phyloP scores from a whole-genome alignment of 2,113 vertebrate species.

The Ammodytes dubius region DNA sequence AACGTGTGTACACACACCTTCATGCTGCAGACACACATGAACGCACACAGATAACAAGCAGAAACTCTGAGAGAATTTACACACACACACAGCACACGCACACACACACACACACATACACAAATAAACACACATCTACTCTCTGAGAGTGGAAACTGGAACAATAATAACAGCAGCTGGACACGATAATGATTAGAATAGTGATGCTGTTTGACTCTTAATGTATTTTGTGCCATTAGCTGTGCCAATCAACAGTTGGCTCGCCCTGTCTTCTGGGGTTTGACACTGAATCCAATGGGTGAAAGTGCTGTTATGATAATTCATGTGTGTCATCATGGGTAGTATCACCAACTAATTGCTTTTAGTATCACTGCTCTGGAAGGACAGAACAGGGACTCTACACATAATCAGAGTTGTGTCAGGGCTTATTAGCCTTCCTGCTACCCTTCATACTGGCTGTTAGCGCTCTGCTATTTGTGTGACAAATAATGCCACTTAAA shows the following conservation, averaged over 20 bases:
- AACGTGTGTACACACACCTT: neutral
- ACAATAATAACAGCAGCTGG: constrained; percentile 59
- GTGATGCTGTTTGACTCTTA: constrained; percentile 43
- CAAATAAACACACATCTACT: neutral
- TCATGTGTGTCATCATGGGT: constrained; percentile 61
- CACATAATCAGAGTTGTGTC: constrained; percentile 40
- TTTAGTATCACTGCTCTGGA: constrained; percentile 55
- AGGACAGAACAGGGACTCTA: constrained; percentile 29
- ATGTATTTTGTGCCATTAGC: constrained; percentile 52
- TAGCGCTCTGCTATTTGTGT: neutral
- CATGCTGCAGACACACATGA: constrained; percentile 27
- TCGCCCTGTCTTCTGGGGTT: constrained; percentile 28
- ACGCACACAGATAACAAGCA: constrained; percentile 41
- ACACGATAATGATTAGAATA: constrained; percentile 55
- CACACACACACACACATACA: neutral
- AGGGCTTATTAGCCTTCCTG: constrained; percentile 42
- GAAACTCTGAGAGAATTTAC: neutral
- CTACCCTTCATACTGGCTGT: constrained; percentile 22
- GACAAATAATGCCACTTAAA: neutral
- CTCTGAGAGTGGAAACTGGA: constrained; percentile 21
- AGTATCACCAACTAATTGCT: constrained; percentile 59
- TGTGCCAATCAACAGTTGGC: constrained; percentile 43
- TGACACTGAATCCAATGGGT: constrained; percentile 57
- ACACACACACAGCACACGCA: neutral
- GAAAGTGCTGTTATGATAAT: constrained; percentile 62